Percentiles rank a stretch among this genome's conserved stretches.
Evolutionary conservation across 2,797 vertebrate species (phyloP).

Genomic region (Vultur gryphus): DNA sequence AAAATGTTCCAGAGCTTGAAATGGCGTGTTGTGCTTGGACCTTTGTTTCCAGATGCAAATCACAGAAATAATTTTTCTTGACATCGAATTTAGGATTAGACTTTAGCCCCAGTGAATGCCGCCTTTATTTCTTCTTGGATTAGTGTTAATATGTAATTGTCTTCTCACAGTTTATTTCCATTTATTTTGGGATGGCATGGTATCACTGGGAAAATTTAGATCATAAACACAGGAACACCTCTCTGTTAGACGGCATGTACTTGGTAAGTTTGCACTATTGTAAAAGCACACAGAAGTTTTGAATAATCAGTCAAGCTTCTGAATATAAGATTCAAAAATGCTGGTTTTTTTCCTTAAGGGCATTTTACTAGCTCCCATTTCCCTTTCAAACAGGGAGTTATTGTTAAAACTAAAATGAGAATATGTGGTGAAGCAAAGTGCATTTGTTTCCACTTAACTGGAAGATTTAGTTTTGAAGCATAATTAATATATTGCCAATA

Average conservation of each 20-base stretch:
- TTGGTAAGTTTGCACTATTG: neutral
- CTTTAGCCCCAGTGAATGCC: neutral
- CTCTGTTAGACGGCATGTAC: neutral
- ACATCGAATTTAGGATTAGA: neutral
- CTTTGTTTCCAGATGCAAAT: neutral
- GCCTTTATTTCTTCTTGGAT: neutral
- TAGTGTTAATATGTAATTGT: neutral
- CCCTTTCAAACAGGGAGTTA: neutral
- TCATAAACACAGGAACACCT: neutral
- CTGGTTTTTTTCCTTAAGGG: neutral
- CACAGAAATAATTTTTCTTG: neutral
- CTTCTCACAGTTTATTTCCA: neutral
- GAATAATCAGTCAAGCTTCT: neutral
- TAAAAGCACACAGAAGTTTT: neutral
- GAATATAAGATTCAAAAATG: neutral
- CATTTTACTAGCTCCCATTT: neutral
- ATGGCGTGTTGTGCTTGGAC: neutral
- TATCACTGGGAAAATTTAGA: neutral
- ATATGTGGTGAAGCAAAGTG: neutral
- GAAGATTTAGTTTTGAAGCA: neutral
- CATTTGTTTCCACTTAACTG: neutral
- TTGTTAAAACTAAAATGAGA: neutral
- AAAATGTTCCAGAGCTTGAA: neutral
- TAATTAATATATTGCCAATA: conserved; percentile 1
- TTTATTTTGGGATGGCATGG: neutral